A percentile compares a stretch with the other conserved stretches of the same genome.
phyloP scores from a whole-genome alignment of 2,888 invertebrate genomes.

The Ornithoptera alexandrae region DNA sequence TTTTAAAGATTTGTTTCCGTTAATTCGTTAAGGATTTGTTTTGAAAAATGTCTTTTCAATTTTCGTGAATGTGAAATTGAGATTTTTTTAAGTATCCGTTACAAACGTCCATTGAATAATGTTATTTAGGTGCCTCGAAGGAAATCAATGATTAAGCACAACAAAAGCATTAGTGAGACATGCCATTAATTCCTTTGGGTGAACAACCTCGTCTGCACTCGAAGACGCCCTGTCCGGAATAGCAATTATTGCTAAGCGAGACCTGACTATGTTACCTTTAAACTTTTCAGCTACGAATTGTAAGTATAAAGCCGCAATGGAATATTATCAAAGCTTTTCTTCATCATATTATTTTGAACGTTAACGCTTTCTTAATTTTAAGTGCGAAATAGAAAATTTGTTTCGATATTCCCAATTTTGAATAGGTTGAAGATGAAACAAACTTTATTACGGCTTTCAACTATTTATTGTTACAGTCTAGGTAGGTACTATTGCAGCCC shows the following conservation, averaged over 20 bases:
- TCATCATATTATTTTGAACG: constrained; percentile 15
- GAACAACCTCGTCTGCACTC: constrained; percentile 62
- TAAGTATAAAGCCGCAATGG: constrained; percentile 17
- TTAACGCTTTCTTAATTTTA: background rate
- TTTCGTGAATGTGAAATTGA: too few relatives aligned
- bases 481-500: too few relatives aligned
- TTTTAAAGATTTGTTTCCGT: too few relatives aligned
- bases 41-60: too few relatives aligned
- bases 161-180: constrained; percentile 57
- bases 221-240: constrained; percentile 67
- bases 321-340: constrained; percentile 16
- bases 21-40: too few relatives aligned
- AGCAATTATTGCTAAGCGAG: constrained; percentile 65
- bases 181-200: constrained; percentile 70
- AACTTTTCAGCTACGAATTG: constrained; percentile 32
- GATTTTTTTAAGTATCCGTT: too few relatives aligned
- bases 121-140: constrained; percentile 49
- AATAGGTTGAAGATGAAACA: too few relatives aligned
- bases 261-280: constrained; percentile 46
- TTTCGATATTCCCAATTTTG: too few relatives aligned
- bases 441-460: too few relatives aligned
- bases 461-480: too few relatives aligned
- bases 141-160: constrained; percentile 59
- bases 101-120: constrained; percentile 34
- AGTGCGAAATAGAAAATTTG: too few relatives aligned